phyloP scores from a whole-genome alignment of 1,140 invertebrate species.

The Batillaria attramentaria region DNA sequence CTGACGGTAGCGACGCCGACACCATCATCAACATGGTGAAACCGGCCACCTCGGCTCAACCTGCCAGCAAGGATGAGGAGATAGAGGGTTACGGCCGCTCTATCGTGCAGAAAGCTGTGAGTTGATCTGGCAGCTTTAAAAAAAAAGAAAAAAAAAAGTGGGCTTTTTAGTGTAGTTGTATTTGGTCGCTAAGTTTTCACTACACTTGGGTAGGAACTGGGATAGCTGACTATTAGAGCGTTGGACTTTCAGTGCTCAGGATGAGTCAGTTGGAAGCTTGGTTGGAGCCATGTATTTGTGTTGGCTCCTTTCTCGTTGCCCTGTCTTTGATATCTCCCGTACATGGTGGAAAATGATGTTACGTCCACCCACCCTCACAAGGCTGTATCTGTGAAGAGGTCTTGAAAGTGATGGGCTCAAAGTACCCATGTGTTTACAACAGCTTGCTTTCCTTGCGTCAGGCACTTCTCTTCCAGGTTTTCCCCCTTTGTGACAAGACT shows the following conservation, averaged over 20 bases:
- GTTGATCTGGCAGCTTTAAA: constrained; percentile 34
- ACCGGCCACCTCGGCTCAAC: constrained; percentile 71
- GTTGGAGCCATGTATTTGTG: background rate
- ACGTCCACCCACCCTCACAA: background rate
- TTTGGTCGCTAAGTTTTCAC: too few species aligned
- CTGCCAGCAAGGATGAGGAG: constrained; percentile 72
- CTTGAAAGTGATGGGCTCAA: background rate
- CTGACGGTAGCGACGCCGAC: constrained; percentile 80
- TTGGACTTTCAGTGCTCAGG: background rate
- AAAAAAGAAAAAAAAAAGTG: too few species aligned
- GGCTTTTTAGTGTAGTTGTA: too few species aligned
- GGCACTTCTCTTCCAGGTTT: background rate
- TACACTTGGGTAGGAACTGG: too few species aligned
- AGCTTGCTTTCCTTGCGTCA: background rate
- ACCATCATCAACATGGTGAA: constrained; percentile 77
- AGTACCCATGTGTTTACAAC: background rate
- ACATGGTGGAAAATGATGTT: background rate
- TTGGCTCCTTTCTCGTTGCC: too few species aligned
- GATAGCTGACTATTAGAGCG: too few species aligned
- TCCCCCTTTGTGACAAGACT: too few species aligned
- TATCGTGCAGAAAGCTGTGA: constrained; percentile 72
- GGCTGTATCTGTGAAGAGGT: background rate
- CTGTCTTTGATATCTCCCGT: background rate
- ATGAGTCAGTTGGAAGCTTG: background rate
- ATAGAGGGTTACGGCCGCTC: constrained; percentile 67